These are phyloP conservation scores for Brotula barbata DNA, from an alignment of 2,797 vertebrate species.

Conservation along the genomic window DNA sequence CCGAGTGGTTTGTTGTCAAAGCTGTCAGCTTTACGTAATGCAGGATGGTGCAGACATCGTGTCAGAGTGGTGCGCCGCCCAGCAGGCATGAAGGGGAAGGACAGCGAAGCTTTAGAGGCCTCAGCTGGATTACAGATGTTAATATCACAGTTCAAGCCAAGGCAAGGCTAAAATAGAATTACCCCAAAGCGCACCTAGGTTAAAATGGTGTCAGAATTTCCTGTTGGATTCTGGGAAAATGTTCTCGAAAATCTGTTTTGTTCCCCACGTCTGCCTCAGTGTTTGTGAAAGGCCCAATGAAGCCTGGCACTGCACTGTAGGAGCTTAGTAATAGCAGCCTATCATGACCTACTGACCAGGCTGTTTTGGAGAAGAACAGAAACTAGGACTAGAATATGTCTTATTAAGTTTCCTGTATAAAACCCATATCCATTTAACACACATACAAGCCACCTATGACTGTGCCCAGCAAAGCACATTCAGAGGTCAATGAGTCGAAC, in stretches of 20 bases:
- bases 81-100: conserved; percentile 33
- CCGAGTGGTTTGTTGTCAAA: conserved; percentile 18
- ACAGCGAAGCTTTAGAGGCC: conserved; percentile 50
- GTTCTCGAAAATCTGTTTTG: conserved; percentile 50
- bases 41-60: conserved; percentile 27
- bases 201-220: conserved; percentile 8
- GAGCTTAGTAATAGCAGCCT: conserved; percentile 42
- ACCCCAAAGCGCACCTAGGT: conserved; percentile 22
- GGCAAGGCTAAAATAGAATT: conserved; percentile 25
- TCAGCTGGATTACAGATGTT: conserved; percentile 45
- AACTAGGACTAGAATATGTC: too few species aligned
- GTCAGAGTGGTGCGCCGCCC: conserved; percentile 37
- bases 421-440: conserved; percentile 32
- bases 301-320: conserved; percentile 61
- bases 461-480: conserved; percentile 54
- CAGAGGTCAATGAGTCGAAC: conserved; percentile 44
- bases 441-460: conserved; percentile 37
- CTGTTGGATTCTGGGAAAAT: conserved; percentile 38
- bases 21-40: too few species aligned
- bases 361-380: conserved; percentile 35
- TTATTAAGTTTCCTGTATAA: conserved; percentile 25
- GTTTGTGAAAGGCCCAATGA: conserved; percentile 64
- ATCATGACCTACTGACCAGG: conserved; percentile 42
- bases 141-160: conserved; percentile 27
- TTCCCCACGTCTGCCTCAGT: conserved; percentile 49